Conservation (phyloP, 2,888 invertebrate species). For the Baccha elongata region DNA sequence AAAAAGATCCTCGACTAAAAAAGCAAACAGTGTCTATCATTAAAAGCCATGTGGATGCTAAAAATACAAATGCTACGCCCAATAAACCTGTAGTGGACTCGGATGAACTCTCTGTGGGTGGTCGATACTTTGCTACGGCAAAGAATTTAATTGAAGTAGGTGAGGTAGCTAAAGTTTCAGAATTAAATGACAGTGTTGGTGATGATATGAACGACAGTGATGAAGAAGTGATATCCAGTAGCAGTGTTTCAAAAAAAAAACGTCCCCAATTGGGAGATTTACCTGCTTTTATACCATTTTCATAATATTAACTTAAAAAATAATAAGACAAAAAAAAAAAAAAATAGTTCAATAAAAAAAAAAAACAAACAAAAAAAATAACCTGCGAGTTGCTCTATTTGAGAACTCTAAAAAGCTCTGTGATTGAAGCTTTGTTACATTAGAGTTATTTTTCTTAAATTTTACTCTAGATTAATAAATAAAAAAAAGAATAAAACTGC, state of each 20-base stretch:
- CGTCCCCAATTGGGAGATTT: constrained; percentile 80
- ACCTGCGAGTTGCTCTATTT: constrained; percentile 12
- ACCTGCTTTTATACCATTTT: constrained; percentile 81
- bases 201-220: constrained; percentile 31
- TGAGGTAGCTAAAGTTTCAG: constrained; percentile 61
- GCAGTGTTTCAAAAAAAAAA: constrained; percentile 47
- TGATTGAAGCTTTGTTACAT: constrained; percentile 57
- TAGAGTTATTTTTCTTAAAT: constrained; percentile 24
- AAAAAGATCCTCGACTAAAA: neutral
- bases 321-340: neutral
- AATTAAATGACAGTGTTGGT: constrained; percentile 28
- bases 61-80: neutral
- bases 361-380: constrained; percentile 8
- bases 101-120: constrained; percentile 26
- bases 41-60: neutral
- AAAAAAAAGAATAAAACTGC: too few relatives aligned
- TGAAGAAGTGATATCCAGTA: constrained; percentile 7
- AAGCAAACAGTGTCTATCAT: neutral
- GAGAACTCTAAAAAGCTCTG: constrained; percentile 52
- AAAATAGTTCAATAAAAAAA: constrained; percentile 23
- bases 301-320: constrained; percentile 58
- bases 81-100: neutral
- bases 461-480: constrained; percentile 41
- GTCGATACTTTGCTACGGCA: constrained; percentile 55
- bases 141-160: constrained; percentile 61